Base-by-base conservation (phyloP, 1,140 invertebrate genomes). In the Lethocerus indicus region DNA sequence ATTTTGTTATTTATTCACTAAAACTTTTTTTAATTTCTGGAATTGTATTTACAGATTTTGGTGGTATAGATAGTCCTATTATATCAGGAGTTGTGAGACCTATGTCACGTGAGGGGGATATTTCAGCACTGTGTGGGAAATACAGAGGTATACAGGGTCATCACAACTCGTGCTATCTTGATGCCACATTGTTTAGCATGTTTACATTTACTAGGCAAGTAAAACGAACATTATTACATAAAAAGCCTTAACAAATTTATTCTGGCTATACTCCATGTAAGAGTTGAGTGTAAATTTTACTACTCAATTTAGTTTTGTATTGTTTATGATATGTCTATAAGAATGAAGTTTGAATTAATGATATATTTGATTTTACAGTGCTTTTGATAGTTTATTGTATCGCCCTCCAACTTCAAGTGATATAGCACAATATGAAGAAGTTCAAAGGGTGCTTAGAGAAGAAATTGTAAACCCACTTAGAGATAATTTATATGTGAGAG, bases 161-260 rank as follows among this genome's bases (percentile, higher is more conserved):
- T 64, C 87, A 94, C 60, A 98, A 97, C 70, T 96, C 91, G 0
- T 98, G 94, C 64, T 98, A 98, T 65, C 70, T 97, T 50, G 94
- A 98, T 65, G 90, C 92, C 1, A 95, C 90, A 2, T 68, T 97
- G 5, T 95, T 95, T 65, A 81, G 87, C 18, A 97, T 97, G 92
- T 97, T 95, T 65, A 85, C 91, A 9, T 95, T 92, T 64, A 91
- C 87, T 0, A 82, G 63, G 64, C 66, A 59, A 50, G 29, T 45
- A 25, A 42, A n/a, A 6, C 25, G 20, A 16, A 24, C 26, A 23
- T 20, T 40, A 13, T 40, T 43, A 43, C 26, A 43, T 3, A 13
- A 41, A 41, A 16, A 16, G 2, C 3, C n/a, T 36, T 36, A 9
- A 36, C n/a, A 36, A 9, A 32, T n/a, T 32, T 32, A n/a, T 32